These are phyloP conservation scores for Xylota sylvarum DNA, from an alignment of 2,888 invertebrate species.

Conservation along the genomic window DNA sequence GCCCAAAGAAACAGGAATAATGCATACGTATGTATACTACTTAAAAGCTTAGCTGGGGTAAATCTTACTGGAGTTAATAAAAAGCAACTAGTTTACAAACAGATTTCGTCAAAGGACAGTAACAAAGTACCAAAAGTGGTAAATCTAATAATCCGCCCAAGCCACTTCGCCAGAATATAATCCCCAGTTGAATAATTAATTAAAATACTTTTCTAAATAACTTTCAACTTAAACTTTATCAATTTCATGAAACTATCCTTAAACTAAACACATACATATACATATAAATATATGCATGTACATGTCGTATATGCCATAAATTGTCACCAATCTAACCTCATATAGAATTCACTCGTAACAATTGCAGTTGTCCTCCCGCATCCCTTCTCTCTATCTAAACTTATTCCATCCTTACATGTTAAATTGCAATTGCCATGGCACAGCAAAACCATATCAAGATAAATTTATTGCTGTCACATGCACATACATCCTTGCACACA, in stretches of 20 bases:
- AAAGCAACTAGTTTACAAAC: no score
- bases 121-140: no score
- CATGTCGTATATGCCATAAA: conserved; percentile 1
- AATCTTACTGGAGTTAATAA: no score
- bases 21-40: no score
- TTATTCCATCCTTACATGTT: conserved; percentile 57
- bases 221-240: background rate
- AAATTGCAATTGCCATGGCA: conserved; percentile 68
- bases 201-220: background rate
- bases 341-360: conserved; percentile 27
- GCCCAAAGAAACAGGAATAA: no score
- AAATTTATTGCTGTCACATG: conserved; percentile 64
- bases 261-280: background rate
- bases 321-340: conserved; percentile 41
- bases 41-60: no score
- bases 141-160: no score
- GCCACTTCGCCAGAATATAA: no score
- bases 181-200: background rate
- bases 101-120: no score
- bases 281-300: no score
- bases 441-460: conserved; percentile 53
- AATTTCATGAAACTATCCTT: background rate
- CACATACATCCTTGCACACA: conserved; percentile 18
- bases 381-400: conserved; percentile 15
- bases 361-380: conserved; percentile 5